phyloP scores from a whole-genome alignment of 2,797 vertebrate species.

The Microctenopoma stevenorrisi region DNA sequence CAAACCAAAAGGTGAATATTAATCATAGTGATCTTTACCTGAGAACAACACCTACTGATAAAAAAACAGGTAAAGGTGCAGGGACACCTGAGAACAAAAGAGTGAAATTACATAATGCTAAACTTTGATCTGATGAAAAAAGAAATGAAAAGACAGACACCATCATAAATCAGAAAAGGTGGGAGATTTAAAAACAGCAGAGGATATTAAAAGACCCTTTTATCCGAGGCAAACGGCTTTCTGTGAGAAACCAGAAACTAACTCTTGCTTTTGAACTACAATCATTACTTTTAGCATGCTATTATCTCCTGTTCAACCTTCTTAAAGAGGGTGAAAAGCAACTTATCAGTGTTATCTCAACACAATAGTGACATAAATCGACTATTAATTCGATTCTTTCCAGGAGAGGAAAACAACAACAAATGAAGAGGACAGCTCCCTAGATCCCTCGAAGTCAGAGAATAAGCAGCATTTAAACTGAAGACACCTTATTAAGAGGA shows the following conservation, averaged over 20 bases:
- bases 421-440: background rate
- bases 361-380: background rate
- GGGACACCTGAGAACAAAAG: slow-evolving; percentile 17
- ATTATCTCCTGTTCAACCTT: slow-evolving; percentile 11
- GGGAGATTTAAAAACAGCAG: slow-evolving; percentile 2
- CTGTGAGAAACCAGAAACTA: slow-evolving; percentile 5
- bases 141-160: slow-evolving; percentile 4
- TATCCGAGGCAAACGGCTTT: background rate
- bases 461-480: slow-evolving; percentile 11
- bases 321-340: background rate
- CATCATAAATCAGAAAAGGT: slow-evolving; percentile 21
- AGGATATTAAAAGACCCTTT: slow-evolving; percentile 6
- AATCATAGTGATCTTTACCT: slow-evolving; percentile 53
- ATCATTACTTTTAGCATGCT: slow-evolving; percentile 37
- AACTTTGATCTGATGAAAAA: slow-evolving; percentile 8
- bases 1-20: slow-evolving; percentile 21
- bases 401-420: background rate
- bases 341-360: background rate
- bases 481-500: slow-evolving; percentile 3
- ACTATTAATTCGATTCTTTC: slow-evolving; percentile 1
- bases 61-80: slow-evolving; percentile 10
- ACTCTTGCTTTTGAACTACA: slow-evolving; percentile 9
- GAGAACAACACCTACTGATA: slow-evolving; percentile 56
- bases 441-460: background rate
- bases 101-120: background rate